A percentile compares a stretch with the other conserved stretches of the same genome.
These are phyloP conservation scores for Phaetusa simplex DNA, from an alignment of 2,113 vertebrate genomes.

Conservation along the genomic window DNA sequence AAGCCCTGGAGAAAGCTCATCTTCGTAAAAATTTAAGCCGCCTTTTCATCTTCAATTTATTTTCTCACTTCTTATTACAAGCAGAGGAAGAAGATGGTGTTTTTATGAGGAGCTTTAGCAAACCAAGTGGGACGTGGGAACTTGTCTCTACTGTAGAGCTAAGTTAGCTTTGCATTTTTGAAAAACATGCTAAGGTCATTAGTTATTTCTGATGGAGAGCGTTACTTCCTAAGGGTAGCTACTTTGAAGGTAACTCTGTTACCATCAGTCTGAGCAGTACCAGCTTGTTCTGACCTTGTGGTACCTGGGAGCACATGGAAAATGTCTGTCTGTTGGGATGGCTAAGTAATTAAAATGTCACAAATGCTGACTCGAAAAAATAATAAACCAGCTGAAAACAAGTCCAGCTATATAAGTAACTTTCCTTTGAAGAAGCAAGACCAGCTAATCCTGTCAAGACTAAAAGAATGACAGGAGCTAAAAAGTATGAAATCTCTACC, in stretches of 20 bases:
- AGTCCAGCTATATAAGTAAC: neutral
- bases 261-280: neutral
- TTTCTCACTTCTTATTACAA: neutral
- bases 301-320: neutral
- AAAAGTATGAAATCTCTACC: neutral
- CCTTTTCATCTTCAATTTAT: neutral
- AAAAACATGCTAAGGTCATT: neutral
- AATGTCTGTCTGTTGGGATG: neutral
- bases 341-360: neutral
- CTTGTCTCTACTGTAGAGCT: neutral
- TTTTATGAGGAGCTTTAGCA: neutral
- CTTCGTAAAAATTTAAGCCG: neutral
- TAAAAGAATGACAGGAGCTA: neutral
- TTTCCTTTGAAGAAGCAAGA: neutral
- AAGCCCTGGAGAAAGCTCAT: neutral
- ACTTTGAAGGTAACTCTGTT: neutral
- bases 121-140: neutral
- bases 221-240: neutral
- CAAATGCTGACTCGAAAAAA: neutral
- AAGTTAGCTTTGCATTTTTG: neutral
- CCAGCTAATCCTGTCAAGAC: rapidly evolving
- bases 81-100: neutral
- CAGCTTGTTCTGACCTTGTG: neutral
- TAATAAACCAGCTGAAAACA: neutral
- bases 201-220: neutral